Evolutionary conservation across 2,888 invertebrate genomes (phyloP), one percentile per base, ranked within the genome.

Genomic region (Ariolimax columbianus): DNA sequence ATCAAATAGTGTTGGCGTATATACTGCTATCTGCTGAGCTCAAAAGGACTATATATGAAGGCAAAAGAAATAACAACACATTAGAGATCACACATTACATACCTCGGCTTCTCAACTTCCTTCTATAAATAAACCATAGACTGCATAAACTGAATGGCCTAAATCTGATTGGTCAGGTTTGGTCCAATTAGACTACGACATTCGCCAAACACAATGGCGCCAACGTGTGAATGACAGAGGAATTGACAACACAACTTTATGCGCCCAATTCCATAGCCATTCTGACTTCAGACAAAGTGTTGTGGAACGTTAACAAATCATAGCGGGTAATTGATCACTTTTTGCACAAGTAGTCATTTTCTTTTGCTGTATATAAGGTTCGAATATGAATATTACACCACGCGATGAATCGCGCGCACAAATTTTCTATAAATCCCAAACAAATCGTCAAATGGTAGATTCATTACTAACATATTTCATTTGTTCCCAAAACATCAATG

Each of bases 181-280:
- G 47, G 68, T 47, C 79, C 80, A 84, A 73, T 80, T 26, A 43
- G 19, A 80, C n/a, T 43, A 30, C 73, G 11, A 80, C 72, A 72
- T 79, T 72, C 59, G 70, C 72, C 72, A 40, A 43, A 73, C 63
- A 75, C 85, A 85, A 85, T 85, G 85, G 81, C 81, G 85, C 85
- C 81, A 85, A 85, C 38, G 81, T 85, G 81, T 81, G 85, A 85
- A 85, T 77, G 73, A 14, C 3, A 19, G 23, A 14, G 30, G 51
- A 68, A 66, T 47, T 26, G 30, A 66, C 73, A 81, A 85, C 79
- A 77, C 66, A 11, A 75, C 68, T 85, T 85, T 85, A 73, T 85
- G 85, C 85, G 85, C 85, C 85, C 36, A 81, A 70, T 83, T 40
- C 23, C 30, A 30, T 43, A 79, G 1, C 17, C 43, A 47, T 73